Evolutionary conservation across 1,140 invertebrate species (phyloP).

Genomic region (Eumeta japonica): DNA sequence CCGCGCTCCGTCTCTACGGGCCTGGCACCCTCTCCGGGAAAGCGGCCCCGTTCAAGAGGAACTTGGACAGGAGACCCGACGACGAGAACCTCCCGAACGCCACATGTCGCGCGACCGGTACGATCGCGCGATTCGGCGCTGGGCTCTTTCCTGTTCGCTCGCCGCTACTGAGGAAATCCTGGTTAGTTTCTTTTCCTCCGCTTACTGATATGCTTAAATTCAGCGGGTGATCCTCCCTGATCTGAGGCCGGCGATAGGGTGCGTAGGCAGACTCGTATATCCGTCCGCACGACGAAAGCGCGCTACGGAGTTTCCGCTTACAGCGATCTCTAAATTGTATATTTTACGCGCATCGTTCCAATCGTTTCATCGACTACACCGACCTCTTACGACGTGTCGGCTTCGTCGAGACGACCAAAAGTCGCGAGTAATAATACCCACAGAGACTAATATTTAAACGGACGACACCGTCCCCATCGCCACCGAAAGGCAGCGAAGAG

Average conservation of each 20-base stretch:
- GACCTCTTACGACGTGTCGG: background rate
- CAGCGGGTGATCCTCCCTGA: conserved; percentile 73
- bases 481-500: background rate
- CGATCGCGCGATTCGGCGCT: conserved; percentile 57
- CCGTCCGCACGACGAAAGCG: background rate
- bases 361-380: background rate
- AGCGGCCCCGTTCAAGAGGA: conserved; percentile 67
- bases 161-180: conserved; percentile 85
- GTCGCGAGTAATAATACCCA: background rate
- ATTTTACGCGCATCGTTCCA: too few species aligned
- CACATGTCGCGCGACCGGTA: conserved; percentile 63
- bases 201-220: conserved; percentile 89
- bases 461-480: too few species aligned
- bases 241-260: conserved; percentile 60
- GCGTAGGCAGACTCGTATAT: conserved; percentile 2
- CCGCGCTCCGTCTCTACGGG: conserved; percentile 60
- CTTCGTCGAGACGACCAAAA: background rate
- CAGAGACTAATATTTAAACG: background rate
- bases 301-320: conserved; percentile 5
- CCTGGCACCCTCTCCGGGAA: conserved; percentile 71
- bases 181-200: conserved; percentile 91
- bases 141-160: conserved; percentile 80
- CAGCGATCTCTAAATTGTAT: too few species aligned
- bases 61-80: conserved; percentile 59
- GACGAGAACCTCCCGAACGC: conserved; percentile 62